Evolutionary conservation across 1,140 invertebrate species (phyloP).

Genomic region (Arctopsyche grandis): DNA sequence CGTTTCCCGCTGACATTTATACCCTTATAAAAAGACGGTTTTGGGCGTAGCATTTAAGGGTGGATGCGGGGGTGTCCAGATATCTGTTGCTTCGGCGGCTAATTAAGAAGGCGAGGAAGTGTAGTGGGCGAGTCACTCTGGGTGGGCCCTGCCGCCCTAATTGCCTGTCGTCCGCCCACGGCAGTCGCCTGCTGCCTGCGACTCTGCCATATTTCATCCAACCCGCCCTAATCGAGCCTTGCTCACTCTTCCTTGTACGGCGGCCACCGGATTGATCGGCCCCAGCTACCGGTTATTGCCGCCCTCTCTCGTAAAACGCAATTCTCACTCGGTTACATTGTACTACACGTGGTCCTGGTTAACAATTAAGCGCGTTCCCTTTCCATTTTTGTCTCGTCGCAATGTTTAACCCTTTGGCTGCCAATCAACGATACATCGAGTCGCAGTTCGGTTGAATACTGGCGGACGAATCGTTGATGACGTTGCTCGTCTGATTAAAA

Average conservation of each 20-base stretch:
- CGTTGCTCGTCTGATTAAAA: no score
- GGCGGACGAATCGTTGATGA: no score
- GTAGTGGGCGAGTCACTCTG: not conserved
- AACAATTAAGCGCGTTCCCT: no score
- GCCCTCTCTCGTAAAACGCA: no score
- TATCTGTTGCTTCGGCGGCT: not conserved
- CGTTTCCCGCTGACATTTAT: not conserved
- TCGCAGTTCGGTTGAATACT: no score
- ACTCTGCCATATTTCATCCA: conserved; percentile 10
- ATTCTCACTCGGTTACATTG: no score
- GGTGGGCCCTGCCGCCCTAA: conserved; percentile 32
- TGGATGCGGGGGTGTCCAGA: not conserved
- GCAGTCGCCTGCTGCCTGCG: not conserved
- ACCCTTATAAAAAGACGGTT: not conserved
- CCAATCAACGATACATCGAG: no score
- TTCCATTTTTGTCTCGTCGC: no score
- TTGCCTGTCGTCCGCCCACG: conserved; percentile 37
- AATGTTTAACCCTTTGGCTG: no score
- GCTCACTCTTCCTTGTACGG: not conserved
- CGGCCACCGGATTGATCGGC: not conserved
- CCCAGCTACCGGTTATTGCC: no score
- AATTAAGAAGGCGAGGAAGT: not conserved
- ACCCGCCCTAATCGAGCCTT: not conserved
- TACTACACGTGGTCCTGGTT: no score
- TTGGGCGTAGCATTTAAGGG: not conserved